Base-by-base conservation (phyloP, 2,797 vertebrate species). In the Ceyx erithaca region DNA sequence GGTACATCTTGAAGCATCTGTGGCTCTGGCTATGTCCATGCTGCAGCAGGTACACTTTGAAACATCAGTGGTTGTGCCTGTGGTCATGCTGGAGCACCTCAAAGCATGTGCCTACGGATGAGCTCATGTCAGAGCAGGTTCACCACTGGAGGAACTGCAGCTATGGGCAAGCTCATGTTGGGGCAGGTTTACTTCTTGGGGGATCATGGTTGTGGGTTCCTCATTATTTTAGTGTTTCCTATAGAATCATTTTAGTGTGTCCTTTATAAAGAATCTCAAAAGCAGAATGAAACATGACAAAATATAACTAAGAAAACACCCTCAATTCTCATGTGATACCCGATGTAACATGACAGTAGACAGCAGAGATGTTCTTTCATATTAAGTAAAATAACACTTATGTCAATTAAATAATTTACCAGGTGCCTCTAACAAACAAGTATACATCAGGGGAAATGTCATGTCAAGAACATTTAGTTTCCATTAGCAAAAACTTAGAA, bases 321-420 rank as follows among this genome's bases (percentile, higher is more conserved):
- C 52, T 7, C 6, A 37, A 4, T 76, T 93, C n/a, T 93, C 31
- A 46, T 5, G 11, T 8, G 9, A 57, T 69, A 89, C 22, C 13
- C 48, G 46, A 94, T 92, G 45, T 40, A 90, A 83, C 40, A 22
- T 76, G 83, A 80, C 78, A 87, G 80, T 25, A 92, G 83, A 57
- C 12, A 80, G 21, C 14, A 71, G 72, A 90, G 66, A 77, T 85
- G 66, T 84, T 95, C 35, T 70, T 90, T 92, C 63, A 11, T 70
- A 85, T 91, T 94, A 93, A 62, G 37, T 63, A 57, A 78, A 70
- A 64, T 61, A 83, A 5, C 43, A 28, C 6, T 90, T 82, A 67
- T 31, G 64, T 70, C 78, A 91, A 72, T 68, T 94, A 87, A 94
- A 91, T 93, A 93, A 82, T 85, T 93, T 71, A 87, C 76, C 64